Conservation (phyloP, 2,797 vertebrate genomes). For the Oreonectes daqikongensis region DNA sequence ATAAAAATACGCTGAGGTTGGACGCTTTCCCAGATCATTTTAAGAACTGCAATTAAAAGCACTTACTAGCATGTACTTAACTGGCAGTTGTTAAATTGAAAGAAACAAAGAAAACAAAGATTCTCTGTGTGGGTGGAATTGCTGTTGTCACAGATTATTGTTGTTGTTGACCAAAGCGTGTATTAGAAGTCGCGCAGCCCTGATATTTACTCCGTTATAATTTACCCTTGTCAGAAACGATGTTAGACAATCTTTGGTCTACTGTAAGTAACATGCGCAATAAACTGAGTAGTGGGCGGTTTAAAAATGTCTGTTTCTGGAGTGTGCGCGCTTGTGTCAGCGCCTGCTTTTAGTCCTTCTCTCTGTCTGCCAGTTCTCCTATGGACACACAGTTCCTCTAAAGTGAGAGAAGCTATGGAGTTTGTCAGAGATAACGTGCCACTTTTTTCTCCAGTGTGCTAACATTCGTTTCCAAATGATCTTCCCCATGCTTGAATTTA, state of each 20-base stretch:
- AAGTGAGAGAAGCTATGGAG: slow-evolving; percentile 20
- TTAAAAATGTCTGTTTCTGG: slow-evolving; percentile 50
- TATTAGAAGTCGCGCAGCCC: slow-evolving; percentile 12
- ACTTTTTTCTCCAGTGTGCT: slow-evolving; percentile 21
- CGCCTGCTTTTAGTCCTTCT: slow-evolving; percentile 63
- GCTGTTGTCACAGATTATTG: slow-evolving; percentile 39
- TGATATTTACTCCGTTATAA: slow-evolving; percentile 36
- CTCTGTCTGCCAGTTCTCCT: slow-evolving; percentile 39
- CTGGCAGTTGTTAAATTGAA: slow-evolving; percentile 20
- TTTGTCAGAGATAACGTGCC: not conserved
- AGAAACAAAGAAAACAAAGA: slow-evolving; percentile 14
- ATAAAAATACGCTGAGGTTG: slow-evolving; percentile 8
- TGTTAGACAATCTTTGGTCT: slow-evolving; percentile 17
- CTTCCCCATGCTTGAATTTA: slow-evolving; percentile 20
- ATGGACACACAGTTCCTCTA: slow-evolving; percentile 12
- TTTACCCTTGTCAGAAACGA: slow-evolving; percentile 23
- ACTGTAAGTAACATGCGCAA: slow-evolving; percentile 1
- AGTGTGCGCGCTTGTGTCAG: slow-evolving; percentile 25
- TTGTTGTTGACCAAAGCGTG: slow-evolving; percentile 2
- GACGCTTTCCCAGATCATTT: slow-evolving; percentile 19
- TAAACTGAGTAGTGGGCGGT: slow-evolving; percentile 45
- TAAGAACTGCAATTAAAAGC: slow-evolving; percentile 22
- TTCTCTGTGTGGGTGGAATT: slow-evolving; percentile 14
- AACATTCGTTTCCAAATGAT: slow-evolving; percentile 36
- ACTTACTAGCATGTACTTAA: slow-evolving; percentile 28